Percentiles rank a stretch among this genome's conserved stretches.
phyloP scores from a whole-genome alignment of 2,113 vertebrate species.

The Dromas ardeola region DNA sequence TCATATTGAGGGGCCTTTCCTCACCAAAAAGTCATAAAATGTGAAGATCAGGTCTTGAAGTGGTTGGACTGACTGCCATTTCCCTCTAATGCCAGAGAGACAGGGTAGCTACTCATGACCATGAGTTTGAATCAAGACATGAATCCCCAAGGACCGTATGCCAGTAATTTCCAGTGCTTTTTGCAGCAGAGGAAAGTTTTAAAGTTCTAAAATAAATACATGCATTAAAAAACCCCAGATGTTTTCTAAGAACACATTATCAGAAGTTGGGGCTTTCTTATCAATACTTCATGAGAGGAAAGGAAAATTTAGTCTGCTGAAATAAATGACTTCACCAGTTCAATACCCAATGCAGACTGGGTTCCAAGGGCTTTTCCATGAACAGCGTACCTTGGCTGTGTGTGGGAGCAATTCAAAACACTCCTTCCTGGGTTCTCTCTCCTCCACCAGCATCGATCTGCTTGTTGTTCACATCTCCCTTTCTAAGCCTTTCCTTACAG shows the following conservation, averaged over 20 bases:
- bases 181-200: not conserved
- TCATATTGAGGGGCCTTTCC: not conserved
- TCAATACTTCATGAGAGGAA: not conserved
- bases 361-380: not conserved
- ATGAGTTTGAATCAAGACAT: not conserved
- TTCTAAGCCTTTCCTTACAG: not conserved
- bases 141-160: not conserved
- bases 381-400: fast-evolving
- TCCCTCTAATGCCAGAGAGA: not conserved
- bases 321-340: not conserved
- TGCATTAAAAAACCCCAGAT: not conserved
- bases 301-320: not conserved
- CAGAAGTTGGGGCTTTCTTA: not conserved
- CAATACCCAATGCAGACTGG: not conserved
- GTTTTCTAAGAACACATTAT: not conserved
- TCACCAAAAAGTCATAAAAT: not conserved
- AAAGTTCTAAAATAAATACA: not conserved
- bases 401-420: not conserved
- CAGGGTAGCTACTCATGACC: not conserved
- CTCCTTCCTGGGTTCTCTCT: not conserved
- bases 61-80: not conserved
- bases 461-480: not conserved
- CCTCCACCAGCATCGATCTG: not conserved
- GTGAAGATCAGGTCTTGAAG: not conserved
- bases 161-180: not conserved